Percentiles rank a stretch among this genome's conserved stretches.
phyloP scores from a whole-genome alignment of 2,888 invertebrate species.

The Drosophila histrio region DNA sequence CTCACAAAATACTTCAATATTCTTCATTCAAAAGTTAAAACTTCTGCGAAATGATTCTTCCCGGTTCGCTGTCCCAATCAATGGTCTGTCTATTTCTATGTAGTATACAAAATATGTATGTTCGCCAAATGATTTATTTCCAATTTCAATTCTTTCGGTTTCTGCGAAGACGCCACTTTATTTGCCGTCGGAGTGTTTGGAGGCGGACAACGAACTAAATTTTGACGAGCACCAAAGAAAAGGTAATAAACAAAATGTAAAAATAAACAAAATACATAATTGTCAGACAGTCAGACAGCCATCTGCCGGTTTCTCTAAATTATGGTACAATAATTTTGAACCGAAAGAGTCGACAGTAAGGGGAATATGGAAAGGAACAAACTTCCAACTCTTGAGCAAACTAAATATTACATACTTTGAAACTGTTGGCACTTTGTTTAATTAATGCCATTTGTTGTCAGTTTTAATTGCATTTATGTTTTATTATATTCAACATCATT shows the following conservation, averaged over 20 bases:
- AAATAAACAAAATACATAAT: constrained; percentile 34
- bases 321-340: constrained; percentile 1
- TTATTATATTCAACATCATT: constrained; percentile 14
- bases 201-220: constrained; percentile 16
- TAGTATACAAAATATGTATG: neutral
- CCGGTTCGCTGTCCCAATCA: constrained; percentile 21
- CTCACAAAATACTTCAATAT: neutral
- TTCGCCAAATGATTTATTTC: constrained; percentile 9
- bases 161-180: constrained; percentile 9
- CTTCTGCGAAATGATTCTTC: neutral
- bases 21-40: neutral
- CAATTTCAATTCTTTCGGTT: constrained; percentile 4
- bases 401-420: constrained; percentile 17
- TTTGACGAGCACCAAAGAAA: constrained; percentile 14
- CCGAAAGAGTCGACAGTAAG: neutral
- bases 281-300: constrained; percentile 9
- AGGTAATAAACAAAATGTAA: neutral
- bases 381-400: neutral
- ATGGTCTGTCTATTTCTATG: neutral
- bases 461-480: constrained; percentile 38
- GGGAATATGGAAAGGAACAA: neutral
- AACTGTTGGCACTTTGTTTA: constrained; percentile 24
- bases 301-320: constrained; percentile 15
- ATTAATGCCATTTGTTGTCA: constrained; percentile 33
- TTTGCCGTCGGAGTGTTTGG: constrained; percentile 45